These are phyloP conservation scores for Monodelphis domestica DNA, from an alignment of 2,797 vertebrate species.

Conservation along the genomic window DNA sequence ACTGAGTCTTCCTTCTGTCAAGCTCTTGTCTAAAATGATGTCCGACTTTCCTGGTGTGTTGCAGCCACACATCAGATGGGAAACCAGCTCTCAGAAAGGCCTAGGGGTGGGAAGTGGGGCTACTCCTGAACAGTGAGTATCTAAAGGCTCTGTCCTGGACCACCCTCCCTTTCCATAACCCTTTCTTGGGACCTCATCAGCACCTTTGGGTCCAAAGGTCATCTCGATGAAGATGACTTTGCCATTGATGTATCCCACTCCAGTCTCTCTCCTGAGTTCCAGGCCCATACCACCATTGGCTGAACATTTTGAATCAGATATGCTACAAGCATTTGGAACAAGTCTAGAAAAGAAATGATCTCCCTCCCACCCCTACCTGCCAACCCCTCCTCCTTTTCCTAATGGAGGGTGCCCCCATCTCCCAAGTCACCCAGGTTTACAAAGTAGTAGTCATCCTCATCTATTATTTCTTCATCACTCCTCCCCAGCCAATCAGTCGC, in stretches of 20 bases:
- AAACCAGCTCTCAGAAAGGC: not conserved
- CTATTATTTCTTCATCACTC: not conserved
- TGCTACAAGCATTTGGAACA: not conserved
- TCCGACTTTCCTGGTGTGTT: not conserved
- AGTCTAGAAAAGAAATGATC: not conserved
- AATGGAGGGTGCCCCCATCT: not conserved
- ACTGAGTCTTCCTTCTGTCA: not conserved
- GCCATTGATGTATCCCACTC: not conserved
- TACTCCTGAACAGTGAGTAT: not conserved
- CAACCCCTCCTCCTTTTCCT: not conserved
- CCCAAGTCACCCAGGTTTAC: not conserved
- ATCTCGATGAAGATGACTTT: not conserved
- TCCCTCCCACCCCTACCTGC: not conserved
- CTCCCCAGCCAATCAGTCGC: not conserved
- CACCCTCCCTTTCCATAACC: not conserved
- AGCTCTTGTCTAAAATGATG: not conserved
- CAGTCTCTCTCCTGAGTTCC: not conserved
- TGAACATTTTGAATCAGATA: not conserved
- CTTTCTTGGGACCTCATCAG: not conserved
- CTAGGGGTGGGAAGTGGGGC: too few species aligned
- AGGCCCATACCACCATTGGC: not conserved
- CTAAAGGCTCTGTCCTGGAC: not conserved
- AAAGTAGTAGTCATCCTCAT: not conserved
- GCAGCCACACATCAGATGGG: not conserved
- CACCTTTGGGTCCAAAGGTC: not conserved